phyloP scores from a whole-genome alignment of 2,113 vertebrate species.

The Alectura lathami region DNA sequence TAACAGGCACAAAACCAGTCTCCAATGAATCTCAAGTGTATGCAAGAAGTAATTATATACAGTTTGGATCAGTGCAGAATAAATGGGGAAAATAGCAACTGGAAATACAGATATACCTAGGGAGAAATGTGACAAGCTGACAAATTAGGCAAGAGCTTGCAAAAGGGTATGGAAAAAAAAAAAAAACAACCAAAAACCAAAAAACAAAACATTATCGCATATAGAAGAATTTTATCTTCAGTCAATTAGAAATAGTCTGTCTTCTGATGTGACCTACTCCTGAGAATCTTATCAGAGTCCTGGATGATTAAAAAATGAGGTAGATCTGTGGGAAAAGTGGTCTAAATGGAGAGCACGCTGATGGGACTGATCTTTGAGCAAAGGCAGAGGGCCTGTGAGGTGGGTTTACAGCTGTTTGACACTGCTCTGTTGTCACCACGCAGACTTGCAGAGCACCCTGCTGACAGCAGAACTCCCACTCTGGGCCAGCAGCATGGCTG shows the following conservation, averaged over 20 bases:
- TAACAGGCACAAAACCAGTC: background rate
- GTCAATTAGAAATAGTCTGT: background rate
- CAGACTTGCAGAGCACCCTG: background rate
- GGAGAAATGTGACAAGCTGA: slow-evolving; percentile 9
- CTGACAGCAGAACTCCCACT: background rate
- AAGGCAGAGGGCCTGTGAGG: background rate
- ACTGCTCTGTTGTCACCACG: background rate
- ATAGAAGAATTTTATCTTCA: background rate
- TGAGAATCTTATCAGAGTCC: background rate
- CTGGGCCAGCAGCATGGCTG: background rate
- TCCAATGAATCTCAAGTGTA: background rate
- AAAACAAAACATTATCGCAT: background rate
- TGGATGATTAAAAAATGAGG: background rate
- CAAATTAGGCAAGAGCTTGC: slow-evolving; percentile 2
- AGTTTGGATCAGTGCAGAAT: background rate
- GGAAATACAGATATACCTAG: background rate
- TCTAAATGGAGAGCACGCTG: background rate
- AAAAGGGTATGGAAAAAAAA: background rate
- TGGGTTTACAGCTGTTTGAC: background rate
- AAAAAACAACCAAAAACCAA: background rate
- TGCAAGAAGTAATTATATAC: background rate
- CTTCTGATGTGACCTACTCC: background rate
- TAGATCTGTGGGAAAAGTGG: background rate
- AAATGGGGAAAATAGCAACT: background rate
- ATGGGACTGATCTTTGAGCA: background rate